Base-by-base conservation (phyloP, 2,113 vertebrate species). In the Coturnix japonica region DNA sequence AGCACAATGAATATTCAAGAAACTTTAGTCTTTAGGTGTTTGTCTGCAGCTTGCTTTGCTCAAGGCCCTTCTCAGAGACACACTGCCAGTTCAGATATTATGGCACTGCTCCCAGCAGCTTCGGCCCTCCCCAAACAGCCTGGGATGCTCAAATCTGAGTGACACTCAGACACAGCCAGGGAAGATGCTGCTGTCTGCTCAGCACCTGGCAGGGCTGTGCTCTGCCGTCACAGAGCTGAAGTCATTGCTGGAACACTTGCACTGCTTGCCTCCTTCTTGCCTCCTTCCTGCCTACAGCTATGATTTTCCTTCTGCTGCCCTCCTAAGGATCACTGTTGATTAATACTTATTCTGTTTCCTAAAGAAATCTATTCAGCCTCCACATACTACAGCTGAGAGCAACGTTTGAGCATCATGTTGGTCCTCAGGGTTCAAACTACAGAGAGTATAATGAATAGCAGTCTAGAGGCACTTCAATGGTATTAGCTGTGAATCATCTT, bases 361-460 rank as follows among this genome's bases (percentile, higher is more conserved):
- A 87, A 89, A 74, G 79, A 80, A 77, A 60, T 83, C 87, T 87
- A 93, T 92, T 94, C 79, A 91, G 60, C 56, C 80, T 87, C 75
- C 85, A 91, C 66, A 73, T 13, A 54, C 43, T 80, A 92, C 93
- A 87, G 75, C 81, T 91, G 75, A 92, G 49, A 87, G 46, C 0
- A 0, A 39, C 43, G 72, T 80, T 71, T 92, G 64, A 95, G 76
- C 56, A 91, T 47, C 15, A 4, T 80, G 90, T 83, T 75, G 91
- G 82, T 94, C 84, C 89, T 95, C 74, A 63, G 66, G 80, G 89
- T 87, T 94, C 81, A 93, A 90, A 87, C 64, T 85, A 88, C 72
- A 76, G 78, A 96, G 93, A 59, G 85, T 87, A 81, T 60, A 94
- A 93, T 93, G 87, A 82, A 91, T 6, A 70, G n/a, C 78, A 90